Base-by-base conservation (phyloP, 1,140 invertebrate genomes). In the Trichomalopsis sarcophagae region DNA sequence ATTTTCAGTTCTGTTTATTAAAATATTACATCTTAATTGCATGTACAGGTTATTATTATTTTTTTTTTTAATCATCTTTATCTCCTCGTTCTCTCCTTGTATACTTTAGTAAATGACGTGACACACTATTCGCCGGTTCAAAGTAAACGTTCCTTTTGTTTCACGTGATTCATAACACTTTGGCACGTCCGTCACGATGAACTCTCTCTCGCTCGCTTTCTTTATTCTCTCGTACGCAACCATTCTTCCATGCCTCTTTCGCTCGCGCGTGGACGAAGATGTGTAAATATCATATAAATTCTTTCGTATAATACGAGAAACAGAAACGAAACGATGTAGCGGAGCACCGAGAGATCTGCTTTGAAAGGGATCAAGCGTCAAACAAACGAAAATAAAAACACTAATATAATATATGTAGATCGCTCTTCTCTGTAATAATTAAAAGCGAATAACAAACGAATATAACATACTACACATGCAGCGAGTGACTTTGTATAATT, bases 1-100 rank as follows among this genome's bases (percentile, higher is more conserved):
- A 82, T 87, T 85, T 87, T 87, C 76, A 77, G 75, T 85, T 85
- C 80, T 85, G 62, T 83, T 86, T 86, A 87, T 82, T 87, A 87
- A 87, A 84, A 87, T 87, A 87, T 82, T 85, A 87, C 81, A 87
- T 85, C 80, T 85, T 87, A 85, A 74, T 76, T 71, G 73, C 76
- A 85, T 80, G 74, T 87, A 85, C 80, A 85, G 23, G 27, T 78
- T 69, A 30, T 68, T 27, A n/a, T 78, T 69, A 30, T 68, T 27
- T 69, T 74, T 81, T 40, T 36, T 85, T 75, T 77, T 11, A 36
- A 36, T 81, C 27, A 62, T 81, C 23, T 21, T 81, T 50, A 66
- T 81, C n/a, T 36, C 27, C 50, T 30, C 21, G 50, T 36, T 81
- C 9, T 76, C 69, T 77, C n/a, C 50, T 80, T 81, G 33, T 85